Conservation (phyloP, 1,140 invertebrate genomes). For the Brachionus plicatilis region DNA sequence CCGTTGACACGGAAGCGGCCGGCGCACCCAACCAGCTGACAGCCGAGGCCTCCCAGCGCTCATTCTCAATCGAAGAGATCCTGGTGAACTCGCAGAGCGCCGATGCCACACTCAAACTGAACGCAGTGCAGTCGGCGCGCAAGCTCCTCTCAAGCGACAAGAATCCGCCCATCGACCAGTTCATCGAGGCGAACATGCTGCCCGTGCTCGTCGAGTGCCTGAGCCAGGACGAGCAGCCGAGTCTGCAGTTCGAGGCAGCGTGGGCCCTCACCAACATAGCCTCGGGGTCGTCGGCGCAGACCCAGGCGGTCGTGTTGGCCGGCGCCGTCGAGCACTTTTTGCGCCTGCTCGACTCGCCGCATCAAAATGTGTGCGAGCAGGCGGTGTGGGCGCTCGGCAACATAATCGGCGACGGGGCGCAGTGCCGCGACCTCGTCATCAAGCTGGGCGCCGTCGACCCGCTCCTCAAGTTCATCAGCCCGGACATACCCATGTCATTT, state of each 20-base stretch:
- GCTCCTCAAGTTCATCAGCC: constrained; percentile 80
- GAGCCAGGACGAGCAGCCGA: constrained; percentile 75
- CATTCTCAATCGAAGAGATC: not conserved
- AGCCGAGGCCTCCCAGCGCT: not conserved
- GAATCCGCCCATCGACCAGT: constrained; percentile 95
- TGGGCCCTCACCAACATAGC: constrained; percentile 99
- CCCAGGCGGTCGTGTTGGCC: constrained; percentile 48
- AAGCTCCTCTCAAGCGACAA: constrained; percentile 92
- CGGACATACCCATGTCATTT: constrained; percentile 84
- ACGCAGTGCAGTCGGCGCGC: constrained; percentile 57
- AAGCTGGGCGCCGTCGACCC: constrained; percentile 80
- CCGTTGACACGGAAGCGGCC: not conserved
- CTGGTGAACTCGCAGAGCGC: not conserved
- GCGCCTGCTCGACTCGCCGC: constrained; percentile 75
- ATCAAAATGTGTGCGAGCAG: constrained; percentile 97
- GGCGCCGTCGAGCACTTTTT: constrained; percentile 92
- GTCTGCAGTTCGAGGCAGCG: constrained; percentile 93
- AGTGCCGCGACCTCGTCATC: constrained; percentile 83
- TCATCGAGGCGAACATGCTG: constrained; percentile 86
- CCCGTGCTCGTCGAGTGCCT: constrained; percentile 87
- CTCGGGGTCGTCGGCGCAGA: constrained; percentile 89
- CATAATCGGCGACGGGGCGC: constrained; percentile 88
- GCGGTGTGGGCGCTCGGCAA: constrained; percentile 97
- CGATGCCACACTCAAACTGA: constrained; percentile 41
- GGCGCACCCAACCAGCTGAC: not conserved